These are phyloP conservation scores for Zaprionus taronus DNA, from an alignment of 1,140 invertebrate genomes.

Conservation along the genomic window DNA sequence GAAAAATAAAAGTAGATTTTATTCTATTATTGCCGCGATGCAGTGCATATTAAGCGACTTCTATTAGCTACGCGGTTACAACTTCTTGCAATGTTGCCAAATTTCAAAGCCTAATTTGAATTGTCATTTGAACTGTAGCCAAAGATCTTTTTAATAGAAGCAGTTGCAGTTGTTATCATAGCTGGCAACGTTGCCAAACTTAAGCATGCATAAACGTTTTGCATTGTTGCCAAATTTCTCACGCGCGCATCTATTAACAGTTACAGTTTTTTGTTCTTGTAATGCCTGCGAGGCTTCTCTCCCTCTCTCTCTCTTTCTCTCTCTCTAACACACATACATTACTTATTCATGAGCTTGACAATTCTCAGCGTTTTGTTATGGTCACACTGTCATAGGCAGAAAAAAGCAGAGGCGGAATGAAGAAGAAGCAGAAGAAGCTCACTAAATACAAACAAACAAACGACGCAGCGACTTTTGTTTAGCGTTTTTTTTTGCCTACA, in stretches of 20 bases:
- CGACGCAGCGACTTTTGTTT: conserved; percentile 50
- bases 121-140: conserved; percentile 2
- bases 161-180: background rate
- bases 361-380: conserved; percentile 25
- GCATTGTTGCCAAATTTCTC: conserved; percentile 32
- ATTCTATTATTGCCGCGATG: background rate
- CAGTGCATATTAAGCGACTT: background rate
- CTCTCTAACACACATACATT: background rate
- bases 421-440: conserved; percentile 12
- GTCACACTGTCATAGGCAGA: conserved; percentile 41
- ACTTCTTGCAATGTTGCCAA: conserved; percentile 23
- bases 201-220: background rate
- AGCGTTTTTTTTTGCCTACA: conserved; percentile 18
- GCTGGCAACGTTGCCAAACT: conserved; percentile 15
- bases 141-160: background rate
- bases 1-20: background rate
- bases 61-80: background rate
- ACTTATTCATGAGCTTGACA: conserved; percentile 1
- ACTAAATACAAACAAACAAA: conserved; percentile 23
- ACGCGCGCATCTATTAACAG: background rate
- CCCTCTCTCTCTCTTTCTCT: too few species aligned
- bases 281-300: background rate
- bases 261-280: background rate
- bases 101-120: conserved; percentile 2
- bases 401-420: background rate